These are phyloP conservation scores for Aphyosemion australe DNA, from an alignment of 2,113 vertebrate genomes.

Conservation along the genomic window DNA sequence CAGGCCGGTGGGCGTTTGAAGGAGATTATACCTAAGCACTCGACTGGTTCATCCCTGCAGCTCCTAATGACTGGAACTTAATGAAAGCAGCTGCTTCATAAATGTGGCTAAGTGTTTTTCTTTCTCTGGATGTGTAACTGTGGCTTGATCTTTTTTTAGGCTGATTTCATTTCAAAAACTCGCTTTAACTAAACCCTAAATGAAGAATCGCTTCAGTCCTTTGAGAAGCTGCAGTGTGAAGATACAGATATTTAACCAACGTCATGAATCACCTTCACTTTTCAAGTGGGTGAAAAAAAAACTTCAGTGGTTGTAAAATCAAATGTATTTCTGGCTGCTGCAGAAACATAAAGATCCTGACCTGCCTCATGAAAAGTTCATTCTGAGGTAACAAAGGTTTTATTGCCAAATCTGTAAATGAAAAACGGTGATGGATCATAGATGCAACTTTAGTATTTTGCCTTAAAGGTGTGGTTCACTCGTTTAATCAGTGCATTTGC, in stretches of 20 bases:
- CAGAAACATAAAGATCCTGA: no score
- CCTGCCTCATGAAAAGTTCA: no score
- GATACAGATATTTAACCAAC: no score
- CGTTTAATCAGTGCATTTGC: no score
- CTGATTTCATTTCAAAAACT: neutral
- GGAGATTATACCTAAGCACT: constrained; percentile 61
- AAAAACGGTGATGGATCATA: no score
- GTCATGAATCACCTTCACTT: no score
- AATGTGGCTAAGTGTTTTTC: constrained; percentile 21
- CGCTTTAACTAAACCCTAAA: neutral
- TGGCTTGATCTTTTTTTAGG: neutral
- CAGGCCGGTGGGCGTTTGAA: constrained; percentile 61
- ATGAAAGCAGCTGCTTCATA: constrained; percentile 36
- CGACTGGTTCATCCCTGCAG: constrained; percentile 26
- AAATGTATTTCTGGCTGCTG: no score
- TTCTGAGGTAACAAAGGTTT: no score
- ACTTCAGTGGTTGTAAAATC: no score
- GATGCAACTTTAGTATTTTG: no score
- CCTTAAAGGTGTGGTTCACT: no score
- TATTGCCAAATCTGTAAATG: no score
- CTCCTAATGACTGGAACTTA: constrained; percentile 27
- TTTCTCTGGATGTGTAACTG: neutral
- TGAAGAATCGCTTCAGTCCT: neutral
- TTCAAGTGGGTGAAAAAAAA: neutral
- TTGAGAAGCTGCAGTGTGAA: neutral